A percentile compares a stretch with the other conserved stretches of the same genome.
These are phyloP conservation scores for Champsocephalus gunnari DNA, from an alignment of 2,797 vertebrate species.

Conservation along the genomic window DNA sequence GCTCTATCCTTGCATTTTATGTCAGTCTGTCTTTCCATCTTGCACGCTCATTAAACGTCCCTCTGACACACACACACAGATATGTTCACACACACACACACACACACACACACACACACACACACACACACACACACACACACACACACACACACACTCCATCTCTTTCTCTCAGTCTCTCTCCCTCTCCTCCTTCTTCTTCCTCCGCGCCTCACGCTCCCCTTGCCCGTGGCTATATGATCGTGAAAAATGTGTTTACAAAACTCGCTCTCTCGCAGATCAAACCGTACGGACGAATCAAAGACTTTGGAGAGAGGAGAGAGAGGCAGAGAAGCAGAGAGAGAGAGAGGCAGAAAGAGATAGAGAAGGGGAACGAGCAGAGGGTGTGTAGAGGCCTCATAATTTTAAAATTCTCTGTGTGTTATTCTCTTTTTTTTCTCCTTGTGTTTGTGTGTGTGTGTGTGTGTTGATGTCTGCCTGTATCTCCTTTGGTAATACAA, in stretches of 20 bases:
- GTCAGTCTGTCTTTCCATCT: slow-evolving; percentile 82
- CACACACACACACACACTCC: slow-evolving; percentile 1
- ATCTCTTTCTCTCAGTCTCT: slow-evolving; percentile 53
- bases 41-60: slow-evolving; percentile 82
- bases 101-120: not conserved
- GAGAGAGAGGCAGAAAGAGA: slow-evolving; percentile 52
- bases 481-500: slow-evolving; percentile 80
- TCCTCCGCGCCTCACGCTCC: slow-evolving; percentile 83
- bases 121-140: no score
- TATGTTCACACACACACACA: not conserved
- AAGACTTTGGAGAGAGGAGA: slow-evolving; percentile 84
- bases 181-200: slow-evolving; percentile 68
- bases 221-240: slow-evolving; percentile 90
- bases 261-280: slow-evolving; percentile 89
- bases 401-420: slow-evolving; percentile 84
- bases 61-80: slow-evolving; percentile 41
- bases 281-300: slow-evolving; percentile 88
- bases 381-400: slow-evolving; percentile 77
- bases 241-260: slow-evolving; percentile 92
- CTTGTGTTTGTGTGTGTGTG: slow-evolving; percentile 36
- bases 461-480: slow-evolving; percentile 66
- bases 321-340: slow-evolving; percentile 70
- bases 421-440: slow-evolving; percentile 61
- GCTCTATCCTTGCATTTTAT: slow-evolving; percentile 78
- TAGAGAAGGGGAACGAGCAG: slow-evolving; percentile 64